These are phyloP conservation scores for Macrobrachium nipponense DNA, from an alignment of 1,140 invertebrate species.

Conservation along the genomic window DNA sequence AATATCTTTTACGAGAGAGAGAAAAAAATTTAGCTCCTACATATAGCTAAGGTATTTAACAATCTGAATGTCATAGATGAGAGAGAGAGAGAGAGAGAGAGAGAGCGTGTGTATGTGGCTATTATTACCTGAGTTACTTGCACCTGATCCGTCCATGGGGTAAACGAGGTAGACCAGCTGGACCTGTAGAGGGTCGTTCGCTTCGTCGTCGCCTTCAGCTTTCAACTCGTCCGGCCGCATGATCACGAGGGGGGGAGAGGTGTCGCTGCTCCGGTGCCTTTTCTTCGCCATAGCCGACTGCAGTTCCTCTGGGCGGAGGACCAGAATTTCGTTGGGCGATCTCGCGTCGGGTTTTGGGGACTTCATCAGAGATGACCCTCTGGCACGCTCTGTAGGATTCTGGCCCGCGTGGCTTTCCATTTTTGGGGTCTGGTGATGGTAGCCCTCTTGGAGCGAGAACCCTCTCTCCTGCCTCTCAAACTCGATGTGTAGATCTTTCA, in stretches of 20 bases:
- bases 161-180: slow-evolving; percentile 55
- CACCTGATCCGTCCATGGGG: slow-evolving; percentile 25
- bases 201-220: not conserved
- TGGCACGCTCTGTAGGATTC: no score
- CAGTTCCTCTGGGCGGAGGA: not conserved
- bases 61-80: no score
- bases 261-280: not conserved
- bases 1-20: no score
- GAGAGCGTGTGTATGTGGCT: not conserved
- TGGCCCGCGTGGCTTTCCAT: not conserved
- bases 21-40: no score
- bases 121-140: not conserved
- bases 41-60: no score
- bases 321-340: not conserved
- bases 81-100: not conserved
- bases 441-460: not conserved
- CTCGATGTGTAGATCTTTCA: not conserved
- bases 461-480: not conserved
- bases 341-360: not conserved
- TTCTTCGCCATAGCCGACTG: not conserved
- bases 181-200: slow-evolving; percentile 10
- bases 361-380: no score
- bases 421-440: not conserved
- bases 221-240: not conserved
- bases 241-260: not conserved